Percentiles rank a stretch among this genome's conserved stretches.
Evolutionary conservation across 2,797 vertebrate genomes (phyloP).

Genomic region (Falco cherrug): DNA sequence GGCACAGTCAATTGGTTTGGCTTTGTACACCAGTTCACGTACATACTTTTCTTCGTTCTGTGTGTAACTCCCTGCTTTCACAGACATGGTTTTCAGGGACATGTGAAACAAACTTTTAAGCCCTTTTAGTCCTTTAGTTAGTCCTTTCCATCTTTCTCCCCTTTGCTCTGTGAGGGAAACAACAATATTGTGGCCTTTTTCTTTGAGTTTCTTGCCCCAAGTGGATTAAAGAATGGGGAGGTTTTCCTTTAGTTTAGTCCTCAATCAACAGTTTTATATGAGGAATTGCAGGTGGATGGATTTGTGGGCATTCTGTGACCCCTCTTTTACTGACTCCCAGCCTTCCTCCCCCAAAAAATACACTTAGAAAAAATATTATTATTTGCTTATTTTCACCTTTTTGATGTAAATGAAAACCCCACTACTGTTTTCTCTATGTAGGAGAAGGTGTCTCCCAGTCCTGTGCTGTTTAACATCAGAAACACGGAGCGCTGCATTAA

Average conservation of each 20-base stretch:
- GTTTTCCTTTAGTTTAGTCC: not conserved
- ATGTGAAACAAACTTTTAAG: not conserved
- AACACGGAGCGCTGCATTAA: not conserved
- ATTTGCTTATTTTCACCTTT: not conserved
- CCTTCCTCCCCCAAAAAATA: fast-evolving
- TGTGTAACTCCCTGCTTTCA: not conserved
- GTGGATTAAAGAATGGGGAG: not conserved
- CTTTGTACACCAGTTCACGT: not conserved
- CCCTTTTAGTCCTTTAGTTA: not conserved
- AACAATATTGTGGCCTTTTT: not conserved
- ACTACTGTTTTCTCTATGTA: fast-evolving
- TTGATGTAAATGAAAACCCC: not conserved
- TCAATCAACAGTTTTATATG: fast-evolving
- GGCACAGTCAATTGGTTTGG: not conserved
- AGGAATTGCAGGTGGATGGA: not conserved
- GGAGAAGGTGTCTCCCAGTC: not conserved
- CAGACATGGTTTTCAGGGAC: not conserved
- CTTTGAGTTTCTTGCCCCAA: not conserved
- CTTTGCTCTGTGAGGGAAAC: not conserved
- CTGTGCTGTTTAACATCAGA: not conserved
- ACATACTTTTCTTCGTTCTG: not conserved
- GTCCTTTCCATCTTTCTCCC: not conserved
- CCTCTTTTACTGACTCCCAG: not conserved
- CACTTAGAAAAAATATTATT: not conserved
- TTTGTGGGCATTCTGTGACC: not conserved